phyloP scores from a whole-genome alignment of 2,797 vertebrate genomes.

The Zalophus californianus region DNA sequence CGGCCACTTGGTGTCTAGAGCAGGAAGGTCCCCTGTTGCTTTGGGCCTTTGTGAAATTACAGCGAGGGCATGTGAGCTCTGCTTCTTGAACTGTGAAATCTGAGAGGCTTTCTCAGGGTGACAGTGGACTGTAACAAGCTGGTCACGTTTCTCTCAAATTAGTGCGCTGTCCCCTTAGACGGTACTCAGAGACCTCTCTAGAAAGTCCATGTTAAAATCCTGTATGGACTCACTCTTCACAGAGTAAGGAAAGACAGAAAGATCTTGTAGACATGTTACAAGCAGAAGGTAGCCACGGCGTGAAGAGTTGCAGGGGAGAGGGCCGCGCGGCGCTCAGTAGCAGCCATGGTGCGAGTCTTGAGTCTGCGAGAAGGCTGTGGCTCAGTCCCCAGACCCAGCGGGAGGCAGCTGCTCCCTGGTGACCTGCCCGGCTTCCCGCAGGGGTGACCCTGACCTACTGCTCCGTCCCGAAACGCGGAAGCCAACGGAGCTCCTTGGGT shows the following conservation, averaged over 20 bases:
- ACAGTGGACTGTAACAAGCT: not conserved
- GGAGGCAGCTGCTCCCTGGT: not conserved
- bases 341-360: not conserved
- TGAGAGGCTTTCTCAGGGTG: not conserved
- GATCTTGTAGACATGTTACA: not conserved
- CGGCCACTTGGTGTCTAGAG: constrained; percentile 3
- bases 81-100: not conserved
- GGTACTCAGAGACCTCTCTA: not conserved
- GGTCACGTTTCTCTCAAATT: not conserved
- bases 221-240: not conserved
- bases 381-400: not conserved
- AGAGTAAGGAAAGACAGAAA: not conserved
- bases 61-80: not conserved
- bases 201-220: not conserved
- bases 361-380: not conserved
- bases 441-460: not conserved
- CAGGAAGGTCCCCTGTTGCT: not conserved
- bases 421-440: rapidly evolving
- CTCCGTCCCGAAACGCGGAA: not conserved
- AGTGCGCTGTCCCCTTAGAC: not conserved
- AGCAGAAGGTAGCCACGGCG: rapidly evolving
- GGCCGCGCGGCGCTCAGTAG: not conserved
- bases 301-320: not conserved
- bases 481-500: too few species aligned
- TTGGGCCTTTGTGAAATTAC: not conserved